Conservation (phyloP, 2,113 vertebrate species). For the Heptranchias perlo region DNA sequence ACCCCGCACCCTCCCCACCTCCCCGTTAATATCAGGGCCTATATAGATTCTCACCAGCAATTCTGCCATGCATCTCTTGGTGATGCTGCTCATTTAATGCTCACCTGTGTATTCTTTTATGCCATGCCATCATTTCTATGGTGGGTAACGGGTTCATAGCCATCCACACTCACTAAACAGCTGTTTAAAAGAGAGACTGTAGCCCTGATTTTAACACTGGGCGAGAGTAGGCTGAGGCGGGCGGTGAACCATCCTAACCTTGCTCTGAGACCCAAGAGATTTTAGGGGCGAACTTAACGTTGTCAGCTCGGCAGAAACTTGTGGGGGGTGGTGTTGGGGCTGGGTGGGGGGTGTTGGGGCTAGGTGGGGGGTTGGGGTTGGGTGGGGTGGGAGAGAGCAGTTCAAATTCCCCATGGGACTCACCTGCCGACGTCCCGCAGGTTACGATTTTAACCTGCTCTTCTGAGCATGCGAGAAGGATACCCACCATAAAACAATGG, state of each 20-base stretch:
- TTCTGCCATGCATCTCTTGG: too few relatives aligned
- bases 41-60: too few relatives aligned
- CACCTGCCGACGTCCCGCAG: background rate
- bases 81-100: too few relatives aligned
- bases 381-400: background rate
- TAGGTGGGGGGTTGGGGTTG: background rate
- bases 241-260: background rate
- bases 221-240: background rate
- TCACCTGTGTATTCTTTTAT: too few relatives aligned
- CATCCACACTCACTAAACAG: too few relatives aligned
- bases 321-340: background rate
- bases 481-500: too few relatives aligned
- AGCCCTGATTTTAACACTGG: background rate
- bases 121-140: too few relatives aligned
- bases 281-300: background rate
- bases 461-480: background rate
- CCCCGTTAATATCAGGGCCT: too few relatives aligned
- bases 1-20: too few relatives aligned
- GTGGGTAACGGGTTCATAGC: too few relatives aligned
- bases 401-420: background rate
- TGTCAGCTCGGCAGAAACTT: background rate
- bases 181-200: too few relatives aligned
- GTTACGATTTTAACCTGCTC: background rate
- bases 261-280: background rate
- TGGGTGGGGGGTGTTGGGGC: background rate